phyloP scores from a whole-genome alignment of 1,140 invertebrate species.

The Zeugodacus cucurbitae region DNA sequence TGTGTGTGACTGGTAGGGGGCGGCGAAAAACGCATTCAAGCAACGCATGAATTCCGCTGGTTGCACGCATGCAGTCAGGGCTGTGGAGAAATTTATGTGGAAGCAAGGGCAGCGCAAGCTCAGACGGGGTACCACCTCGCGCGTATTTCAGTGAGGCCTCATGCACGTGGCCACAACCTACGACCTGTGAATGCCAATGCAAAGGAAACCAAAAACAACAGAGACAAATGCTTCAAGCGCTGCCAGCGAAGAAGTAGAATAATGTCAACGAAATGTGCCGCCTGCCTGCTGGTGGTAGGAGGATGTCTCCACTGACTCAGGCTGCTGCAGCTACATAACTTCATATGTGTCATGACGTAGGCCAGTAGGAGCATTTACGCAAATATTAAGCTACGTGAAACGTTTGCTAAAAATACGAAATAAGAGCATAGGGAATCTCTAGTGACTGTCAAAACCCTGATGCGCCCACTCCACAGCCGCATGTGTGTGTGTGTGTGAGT shows the following conservation, averaged over 20 bases:
- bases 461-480: background rate
- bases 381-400: background rate
- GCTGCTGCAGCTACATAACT: no score
- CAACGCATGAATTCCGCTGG: slow-evolving; percentile 27
- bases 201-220: background rate
- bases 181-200: slow-evolving; percentile 10
- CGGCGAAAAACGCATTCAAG: slow-evolving; percentile 15
- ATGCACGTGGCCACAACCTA: slow-evolving; percentile 14
- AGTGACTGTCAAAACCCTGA: background rate
- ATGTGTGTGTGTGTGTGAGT: background rate
- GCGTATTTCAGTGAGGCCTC: background rate
- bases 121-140: no score
- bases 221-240: background rate
- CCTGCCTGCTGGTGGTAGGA: background rate
- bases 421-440: background rate
- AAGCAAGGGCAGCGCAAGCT: background rate
- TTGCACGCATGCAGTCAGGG: background rate
- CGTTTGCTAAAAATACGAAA: slow-evolving; percentile 29
- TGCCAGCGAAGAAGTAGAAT: background rate
- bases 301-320: slow-evolving; percentile 2
- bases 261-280: background rate
- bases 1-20: background rate
- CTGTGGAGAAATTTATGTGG: background rate
- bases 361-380: slow-evolving; percentile 13
- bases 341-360: background rate